phyloP scores from a whole-genome alignment of 2,797 vertebrate genomes.

The Phalloptychus januarius region DNA sequence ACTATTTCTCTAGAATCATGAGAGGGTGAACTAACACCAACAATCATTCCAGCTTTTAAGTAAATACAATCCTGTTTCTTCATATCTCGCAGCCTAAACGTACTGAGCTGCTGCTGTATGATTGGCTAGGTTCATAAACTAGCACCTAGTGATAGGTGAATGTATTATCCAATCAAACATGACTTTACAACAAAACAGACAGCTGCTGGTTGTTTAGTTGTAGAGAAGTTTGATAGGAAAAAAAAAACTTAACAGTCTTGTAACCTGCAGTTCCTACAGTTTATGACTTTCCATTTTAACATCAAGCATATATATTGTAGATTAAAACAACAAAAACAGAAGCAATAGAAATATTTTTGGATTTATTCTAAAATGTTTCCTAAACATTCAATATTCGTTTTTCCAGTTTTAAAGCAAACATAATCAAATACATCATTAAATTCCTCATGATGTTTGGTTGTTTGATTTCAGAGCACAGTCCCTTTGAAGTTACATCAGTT shows the following conservation, averaged over 20 bases:
- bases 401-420: conserved; percentile 1
- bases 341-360: neutral
- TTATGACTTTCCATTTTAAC: neutral
- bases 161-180: neutral
- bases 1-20: neutral
- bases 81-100: neutral
- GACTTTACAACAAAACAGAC: neutral
- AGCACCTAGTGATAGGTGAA: neutral
- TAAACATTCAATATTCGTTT: conserved; percentile 1
- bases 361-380: neutral
- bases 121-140: neutral
- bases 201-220: neutral
- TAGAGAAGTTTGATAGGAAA: neutral
- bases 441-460: neutral
- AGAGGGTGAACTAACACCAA: neutral
- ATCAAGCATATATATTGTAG: neutral
- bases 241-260: neutral
- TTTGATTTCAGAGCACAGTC: conserved; percentile 6
- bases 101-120: neutral
- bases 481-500: conserved; percentile 11
- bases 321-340: neutral
- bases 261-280: neutral
- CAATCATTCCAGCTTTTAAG: neutral
- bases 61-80: neutral
- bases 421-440: neutral